These are phyloP conservation scores for Contarinia nasturtii DNA, from an alignment of 1,140 invertebrate genomes.

Conservation along the genomic window DNA sequence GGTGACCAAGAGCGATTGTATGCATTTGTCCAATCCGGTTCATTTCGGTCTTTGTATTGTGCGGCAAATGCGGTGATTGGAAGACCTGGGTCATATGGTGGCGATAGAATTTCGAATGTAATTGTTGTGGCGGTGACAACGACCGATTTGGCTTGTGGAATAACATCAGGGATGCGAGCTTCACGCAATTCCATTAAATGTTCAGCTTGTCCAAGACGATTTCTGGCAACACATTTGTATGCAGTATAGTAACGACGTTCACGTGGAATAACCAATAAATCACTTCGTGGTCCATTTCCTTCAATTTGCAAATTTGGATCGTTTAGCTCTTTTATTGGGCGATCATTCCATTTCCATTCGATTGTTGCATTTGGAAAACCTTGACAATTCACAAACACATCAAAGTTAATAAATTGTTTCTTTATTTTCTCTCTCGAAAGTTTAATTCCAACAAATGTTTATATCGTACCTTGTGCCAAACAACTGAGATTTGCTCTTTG, in stretches of 20 bases:
- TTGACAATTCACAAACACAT: slow-evolving; percentile 4
- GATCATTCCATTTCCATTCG: slow-evolving; percentile 47
- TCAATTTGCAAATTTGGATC: slow-evolving; percentile 35
- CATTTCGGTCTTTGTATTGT: slow-evolving; percentile 50
- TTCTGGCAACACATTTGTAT: slow-evolving; percentile 69
- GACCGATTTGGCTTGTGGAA: slow-evolving; percentile 31
- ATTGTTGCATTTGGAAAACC: slow-evolving; percentile 76
- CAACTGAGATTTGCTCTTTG: slow-evolving; percentile 69
- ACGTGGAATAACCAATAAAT: slow-evolving; percentile 41
- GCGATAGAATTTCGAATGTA: slow-evolving; percentile 52
- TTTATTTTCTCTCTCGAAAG: neutral
- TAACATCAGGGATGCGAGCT: slow-evolving; percentile 34
- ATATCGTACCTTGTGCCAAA: slow-evolving; percentile 56
- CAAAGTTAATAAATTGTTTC: neutral
- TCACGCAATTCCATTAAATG: slow-evolving; percentile 50
- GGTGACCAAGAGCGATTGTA: slow-evolving; percentile 56
- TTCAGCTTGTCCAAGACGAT: slow-evolving; percentile 45
- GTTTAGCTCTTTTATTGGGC: slow-evolving; percentile 28
- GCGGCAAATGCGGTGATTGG: slow-evolving; percentile 49
- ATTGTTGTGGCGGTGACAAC: slow-evolving; percentile 67
- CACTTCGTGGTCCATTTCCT: slow-evolving; percentile 46
- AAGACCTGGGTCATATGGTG: slow-evolving; percentile 48
- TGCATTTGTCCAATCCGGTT: slow-evolving; percentile 40
- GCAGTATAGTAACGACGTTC: slow-evolving; percentile 44
- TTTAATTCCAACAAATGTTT: neutral